phyloP scores from a whole-genome alignment of 2,888 invertebrate species.

The Trachelus iudaicus region DNA sequence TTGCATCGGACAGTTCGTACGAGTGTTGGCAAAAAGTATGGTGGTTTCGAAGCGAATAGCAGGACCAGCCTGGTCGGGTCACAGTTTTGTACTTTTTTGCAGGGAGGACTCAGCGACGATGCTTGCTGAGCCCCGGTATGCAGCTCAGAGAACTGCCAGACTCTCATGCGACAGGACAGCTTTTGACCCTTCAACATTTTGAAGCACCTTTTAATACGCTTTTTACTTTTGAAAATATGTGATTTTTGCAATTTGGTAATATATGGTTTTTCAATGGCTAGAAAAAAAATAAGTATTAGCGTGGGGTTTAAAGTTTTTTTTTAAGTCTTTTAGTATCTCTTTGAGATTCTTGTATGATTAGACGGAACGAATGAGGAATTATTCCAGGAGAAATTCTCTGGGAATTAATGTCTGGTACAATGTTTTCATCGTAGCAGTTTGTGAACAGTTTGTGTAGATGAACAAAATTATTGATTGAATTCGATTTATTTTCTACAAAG shows the following conservation, averaged over 20 bases:
- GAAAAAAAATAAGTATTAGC: neutral
- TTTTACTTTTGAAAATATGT: neutral
- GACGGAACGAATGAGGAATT: neutral
- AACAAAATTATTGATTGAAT: neutral
- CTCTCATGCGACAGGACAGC: constrained; percentile 11
- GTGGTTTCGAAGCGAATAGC: constrained; percentile 48
- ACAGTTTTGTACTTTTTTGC: constrained; percentile 51
- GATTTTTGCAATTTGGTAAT: neutral
- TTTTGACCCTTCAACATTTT: constrained; percentile 16
- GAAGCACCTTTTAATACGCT: neutral
- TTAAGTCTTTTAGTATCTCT: neutral
- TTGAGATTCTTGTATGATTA: neutral
- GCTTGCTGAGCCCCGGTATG: constrained; percentile 38
- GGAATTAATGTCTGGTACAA: neutral
- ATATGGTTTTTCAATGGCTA: neutral
- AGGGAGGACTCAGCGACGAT: constrained; percentile 25
- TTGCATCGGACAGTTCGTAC: constrained; percentile 49
- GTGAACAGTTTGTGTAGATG: too few relatives aligned
- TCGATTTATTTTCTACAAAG: neutral
- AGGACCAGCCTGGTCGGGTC: constrained; percentile 49
- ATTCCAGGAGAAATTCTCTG: neutral
- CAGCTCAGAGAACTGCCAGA: constrained; percentile 29
- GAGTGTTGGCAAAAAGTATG: constrained; percentile 57
- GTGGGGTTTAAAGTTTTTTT: neutral
- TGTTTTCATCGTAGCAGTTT: neutral